Conservation (phyloP, 2,888 invertebrate genomes). For the Acrocera orbiculus region DNA sequence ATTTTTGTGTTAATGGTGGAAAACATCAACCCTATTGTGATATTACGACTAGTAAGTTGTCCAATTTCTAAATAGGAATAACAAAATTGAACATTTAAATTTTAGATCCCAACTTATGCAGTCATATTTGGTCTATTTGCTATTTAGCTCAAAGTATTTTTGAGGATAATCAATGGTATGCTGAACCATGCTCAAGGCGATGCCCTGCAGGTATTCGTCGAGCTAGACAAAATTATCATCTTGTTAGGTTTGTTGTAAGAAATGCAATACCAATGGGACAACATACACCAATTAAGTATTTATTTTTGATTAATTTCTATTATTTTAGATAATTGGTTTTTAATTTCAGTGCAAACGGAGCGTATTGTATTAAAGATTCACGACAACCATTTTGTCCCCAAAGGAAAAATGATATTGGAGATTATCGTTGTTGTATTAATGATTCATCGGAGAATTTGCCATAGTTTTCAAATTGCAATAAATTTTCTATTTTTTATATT, state of each 20-base stretch:
- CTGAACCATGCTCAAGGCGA: constrained; percentile 54
- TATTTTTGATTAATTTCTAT: constrained; percentile 3
- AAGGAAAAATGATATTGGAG: constrained; percentile 36
- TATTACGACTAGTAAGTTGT: constrained; percentile 43
- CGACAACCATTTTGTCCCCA: constrained; percentile 54
- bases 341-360: constrained; percentile 40
- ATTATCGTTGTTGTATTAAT: constrained; percentile 43
- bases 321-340: not conserved
- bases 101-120: constrained; percentile 53
- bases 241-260: constrained; percentile 33
- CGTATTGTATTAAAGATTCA: constrained; percentile 47
- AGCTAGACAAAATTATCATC: constrained; percentile 11
- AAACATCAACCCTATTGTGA: constrained; percentile 54
- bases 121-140: constrained; percentile 64
- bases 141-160: constrained; percentile 62
- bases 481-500: no score
- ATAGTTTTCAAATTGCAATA: no score
- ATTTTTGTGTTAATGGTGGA: constrained; percentile 69
- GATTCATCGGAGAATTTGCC: constrained; percentile 11
- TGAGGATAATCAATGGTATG: constrained; percentile 34
- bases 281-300: constrained; percentile 49
- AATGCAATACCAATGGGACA: constrained; percentile 50
- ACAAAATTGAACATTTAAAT: no score
- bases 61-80: not conserved
- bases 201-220: constrained; percentile 43